phyloP scores from a whole-genome alignment of 2,888 invertebrate genomes.

The Schizotus pectinicornis region DNA sequence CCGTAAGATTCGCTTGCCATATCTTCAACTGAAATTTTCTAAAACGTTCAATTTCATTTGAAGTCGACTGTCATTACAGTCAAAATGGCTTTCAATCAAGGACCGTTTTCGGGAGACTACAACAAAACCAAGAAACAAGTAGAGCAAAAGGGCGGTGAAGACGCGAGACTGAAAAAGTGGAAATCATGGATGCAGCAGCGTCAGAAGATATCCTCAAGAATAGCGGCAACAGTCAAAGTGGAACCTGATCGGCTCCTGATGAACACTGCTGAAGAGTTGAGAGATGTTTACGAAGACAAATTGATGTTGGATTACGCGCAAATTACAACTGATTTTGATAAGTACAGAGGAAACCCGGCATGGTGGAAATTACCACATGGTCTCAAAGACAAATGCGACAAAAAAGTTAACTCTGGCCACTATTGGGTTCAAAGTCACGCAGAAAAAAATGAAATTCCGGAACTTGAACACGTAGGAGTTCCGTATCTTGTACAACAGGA shows the following conservation, averaged over 20 bases:
- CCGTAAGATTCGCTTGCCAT: neutral
- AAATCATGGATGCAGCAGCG: conserved; percentile 48
- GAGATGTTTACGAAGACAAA: conserved; percentile 46
- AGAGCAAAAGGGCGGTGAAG: conserved; percentile 16
- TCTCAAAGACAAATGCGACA: conserved; percentile 31
- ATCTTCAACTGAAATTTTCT: too few species aligned
- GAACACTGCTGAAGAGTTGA: conserved; percentile 44
- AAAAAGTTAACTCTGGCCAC: neutral
- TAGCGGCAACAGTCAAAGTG: conserved; percentile 37
- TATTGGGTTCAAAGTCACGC: too few species aligned
- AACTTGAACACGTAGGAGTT: too few species aligned
- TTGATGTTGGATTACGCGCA: conserved; percentile 44
- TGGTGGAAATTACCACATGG: conserved; percentile 50
- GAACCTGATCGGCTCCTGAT: conserved; percentile 44
- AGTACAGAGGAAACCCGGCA: conserved; percentile 51
- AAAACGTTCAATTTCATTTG: too few species aligned
- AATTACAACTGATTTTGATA: conserved; percentile 48
- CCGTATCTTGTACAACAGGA: too few species aligned
- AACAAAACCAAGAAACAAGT: too few species aligned
- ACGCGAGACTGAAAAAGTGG: conserved; percentile 47
- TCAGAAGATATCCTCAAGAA: conserved; percentile 39
- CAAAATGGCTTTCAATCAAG: neutral
- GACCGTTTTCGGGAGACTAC: conserved; percentile 2
- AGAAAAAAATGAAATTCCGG: too few species aligned
- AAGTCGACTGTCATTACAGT: neutral